phyloP scores from a whole-genome alignment of 2,888 invertebrate species.

The Trichogramma dendrolimi region DNA sequence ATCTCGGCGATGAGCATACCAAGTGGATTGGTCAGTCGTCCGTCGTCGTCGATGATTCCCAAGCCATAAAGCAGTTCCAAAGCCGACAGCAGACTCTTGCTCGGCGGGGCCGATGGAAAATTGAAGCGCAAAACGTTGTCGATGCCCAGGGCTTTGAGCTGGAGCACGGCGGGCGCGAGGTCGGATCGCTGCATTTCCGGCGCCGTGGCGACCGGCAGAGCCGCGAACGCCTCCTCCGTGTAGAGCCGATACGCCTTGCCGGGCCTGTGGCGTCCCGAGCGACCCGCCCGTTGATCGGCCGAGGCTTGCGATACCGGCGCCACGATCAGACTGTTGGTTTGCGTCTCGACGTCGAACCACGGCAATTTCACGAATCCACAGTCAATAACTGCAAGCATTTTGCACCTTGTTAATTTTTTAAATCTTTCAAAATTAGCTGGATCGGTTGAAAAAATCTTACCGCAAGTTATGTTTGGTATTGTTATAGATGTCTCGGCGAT shows the following conservation, averaged over 20 bases:
- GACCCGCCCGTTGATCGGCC: conserved; percentile 86
- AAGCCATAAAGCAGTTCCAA: conserved; percentile 86
- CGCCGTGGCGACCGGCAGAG: conserved; percentile 67
- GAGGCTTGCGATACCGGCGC: conserved; percentile 83
- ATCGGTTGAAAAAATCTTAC: conserved; percentile 52
- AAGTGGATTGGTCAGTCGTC: conserved; percentile 70
- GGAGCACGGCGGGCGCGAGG: conserved; percentile 77
- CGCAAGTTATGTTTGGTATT: conserved; percentile 86
- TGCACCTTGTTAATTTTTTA: not conserved
- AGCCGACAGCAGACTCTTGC: conserved; percentile 77
- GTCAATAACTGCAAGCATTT: conserved; percentile 72
- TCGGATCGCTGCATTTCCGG: conserved; percentile 93
- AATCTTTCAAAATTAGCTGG: not conserved
- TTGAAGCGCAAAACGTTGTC: conserved; percentile 86
- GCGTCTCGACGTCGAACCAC: conserved; percentile 79
- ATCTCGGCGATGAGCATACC: conserved; percentile 89
- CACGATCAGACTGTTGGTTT: conserved; percentile 78
- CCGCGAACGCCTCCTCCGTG: conserved; percentile 71
- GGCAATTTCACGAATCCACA: conserved; percentile 93
- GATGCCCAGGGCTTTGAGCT: conserved; percentile 91
- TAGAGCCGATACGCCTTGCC: conserved; percentile 84
- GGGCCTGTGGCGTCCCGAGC: conserved; percentile 79
- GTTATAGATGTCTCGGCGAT: conserved; percentile 97
- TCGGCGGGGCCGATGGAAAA: conserved; percentile 90
- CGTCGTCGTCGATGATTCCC: conserved; percentile 71